Percentiles rank a stretch among this genome's conserved stretches.
Evolutionary conservation across 2,113 vertebrate species (phyloP).

Genomic region (Oxyura jamaicensis): DNA sequence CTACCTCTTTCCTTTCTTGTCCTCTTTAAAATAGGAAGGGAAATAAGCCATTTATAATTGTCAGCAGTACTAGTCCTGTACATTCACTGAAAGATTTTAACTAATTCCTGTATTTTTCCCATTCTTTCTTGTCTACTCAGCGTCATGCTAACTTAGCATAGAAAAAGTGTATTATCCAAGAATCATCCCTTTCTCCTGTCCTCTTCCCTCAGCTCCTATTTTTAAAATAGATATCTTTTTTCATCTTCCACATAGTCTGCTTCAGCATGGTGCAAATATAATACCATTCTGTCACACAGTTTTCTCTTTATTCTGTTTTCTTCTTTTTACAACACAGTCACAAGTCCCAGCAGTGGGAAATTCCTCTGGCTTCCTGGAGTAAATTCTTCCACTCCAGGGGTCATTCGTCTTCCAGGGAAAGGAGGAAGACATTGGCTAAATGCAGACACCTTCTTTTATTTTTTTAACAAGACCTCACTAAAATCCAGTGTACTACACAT

Average conservation of each 20-base stretch:
- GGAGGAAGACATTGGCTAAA: not conserved
- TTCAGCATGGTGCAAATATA: not conserved
- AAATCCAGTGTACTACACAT: not conserved
- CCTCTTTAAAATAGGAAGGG: not conserved
- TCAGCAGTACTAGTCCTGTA: not conserved
- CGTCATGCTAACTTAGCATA: not conserved
- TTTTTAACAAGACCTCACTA: not conserved
- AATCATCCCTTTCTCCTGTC: not conserved
- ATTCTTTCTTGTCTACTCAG: not conserved
- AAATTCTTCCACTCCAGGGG: not conserved
- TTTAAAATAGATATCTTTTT: not conserved
- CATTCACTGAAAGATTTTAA: not conserved
- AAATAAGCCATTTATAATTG: not conserved
- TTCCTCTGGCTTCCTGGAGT: not conserved
- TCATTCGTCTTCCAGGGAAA: not conserved
- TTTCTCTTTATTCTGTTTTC: not conserved
- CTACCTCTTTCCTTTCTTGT: not conserved
- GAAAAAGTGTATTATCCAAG: not conserved
- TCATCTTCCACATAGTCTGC: not conserved
- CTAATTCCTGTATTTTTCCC: not conserved
- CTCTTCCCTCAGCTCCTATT: not conserved
- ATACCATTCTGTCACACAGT: not conserved
- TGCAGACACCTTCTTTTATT: not conserved
- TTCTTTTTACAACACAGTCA: not conserved
- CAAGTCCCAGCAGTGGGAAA: not conserved